These are phyloP conservation scores for Scopus umbretta DNA, from an alignment of 2,113 vertebrate species.

Conservation along the genomic window DNA sequence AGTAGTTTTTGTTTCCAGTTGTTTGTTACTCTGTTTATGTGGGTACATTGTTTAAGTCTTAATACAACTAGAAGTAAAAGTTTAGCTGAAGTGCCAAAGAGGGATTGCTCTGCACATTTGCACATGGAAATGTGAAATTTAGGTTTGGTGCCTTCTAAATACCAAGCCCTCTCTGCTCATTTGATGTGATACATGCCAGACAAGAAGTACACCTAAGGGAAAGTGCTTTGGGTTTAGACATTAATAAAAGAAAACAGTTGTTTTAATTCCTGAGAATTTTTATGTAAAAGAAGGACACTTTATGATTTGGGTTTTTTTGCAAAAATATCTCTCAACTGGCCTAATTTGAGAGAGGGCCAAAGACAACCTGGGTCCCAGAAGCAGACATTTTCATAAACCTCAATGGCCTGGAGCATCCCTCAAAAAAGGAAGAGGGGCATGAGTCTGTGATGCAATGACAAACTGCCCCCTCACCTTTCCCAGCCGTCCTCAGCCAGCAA, in stretches of 20 bases:
- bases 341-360: background rate
- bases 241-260: background rate
- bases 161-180: background rate
- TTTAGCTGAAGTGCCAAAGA: background rate
- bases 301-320: accelerated
- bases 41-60: background rate
- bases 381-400: background rate
- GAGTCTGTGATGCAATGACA: background rate
- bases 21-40: background rate
- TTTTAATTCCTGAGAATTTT: background rate
- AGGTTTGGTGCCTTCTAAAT: background rate
- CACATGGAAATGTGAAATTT: background rate
- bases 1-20: background rate
- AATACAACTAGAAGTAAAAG: background rate
- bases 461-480: background rate
- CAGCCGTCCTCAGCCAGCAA: background rate
- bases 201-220: background rate
- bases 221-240: background rate
- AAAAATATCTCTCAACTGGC: background rate
- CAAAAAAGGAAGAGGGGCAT: background rate
- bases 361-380: background rate
- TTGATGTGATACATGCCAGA: background rate
- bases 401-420: background rate
- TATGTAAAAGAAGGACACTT: background rate
- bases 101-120: background rate